A percentile compares a stretch with the other conserved stretches of the same genome.
These are phyloP conservation scores for Isaurus tuberculatus DNA, from an alignment of 92 coral and sea anemone species.

Conservation along the genomic window DNA sequence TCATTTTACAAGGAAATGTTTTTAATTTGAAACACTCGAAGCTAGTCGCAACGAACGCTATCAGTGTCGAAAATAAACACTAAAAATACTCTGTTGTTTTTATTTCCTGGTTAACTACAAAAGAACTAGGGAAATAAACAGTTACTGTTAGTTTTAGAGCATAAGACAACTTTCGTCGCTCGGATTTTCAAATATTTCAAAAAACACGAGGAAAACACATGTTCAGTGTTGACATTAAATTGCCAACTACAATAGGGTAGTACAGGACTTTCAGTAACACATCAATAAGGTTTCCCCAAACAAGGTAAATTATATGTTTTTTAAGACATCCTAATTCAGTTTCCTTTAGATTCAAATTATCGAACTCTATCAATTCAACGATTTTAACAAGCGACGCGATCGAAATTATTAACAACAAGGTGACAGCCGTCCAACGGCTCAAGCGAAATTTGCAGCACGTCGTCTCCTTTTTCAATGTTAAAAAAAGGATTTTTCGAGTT, in stretches of 20 bases:
- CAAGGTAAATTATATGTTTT: too few species aligned
- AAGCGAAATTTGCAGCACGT: neutral
- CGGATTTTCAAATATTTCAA: neutral
- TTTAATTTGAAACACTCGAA: neutral
- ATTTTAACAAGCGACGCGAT: neutral
- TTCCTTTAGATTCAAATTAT: too few species aligned
- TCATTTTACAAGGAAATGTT: neutral
- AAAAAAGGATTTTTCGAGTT: neutral
- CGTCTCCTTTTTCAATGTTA: neutral
- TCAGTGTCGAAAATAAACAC: neutral
- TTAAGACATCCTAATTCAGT: too few species aligned
- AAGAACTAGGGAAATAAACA: neutral
- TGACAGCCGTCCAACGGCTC: neutral
- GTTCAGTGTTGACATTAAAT: neutral
- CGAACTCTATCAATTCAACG: too few species aligned
- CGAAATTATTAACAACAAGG: neutral
- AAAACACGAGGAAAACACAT: constrained; percentile 2
- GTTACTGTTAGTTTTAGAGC: neutral
- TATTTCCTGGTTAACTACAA: neutral
- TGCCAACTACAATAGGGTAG: neutral
- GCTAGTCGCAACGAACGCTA: neutral
- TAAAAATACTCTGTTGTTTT: neutral
- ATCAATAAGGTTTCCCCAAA: neutral
- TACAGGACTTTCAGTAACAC: neutral
- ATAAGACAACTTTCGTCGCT: neutral